Evolutionary conservation across 2,888 invertebrate species (phyloP).

Genomic region (Mythimna ferrago): DNA sequence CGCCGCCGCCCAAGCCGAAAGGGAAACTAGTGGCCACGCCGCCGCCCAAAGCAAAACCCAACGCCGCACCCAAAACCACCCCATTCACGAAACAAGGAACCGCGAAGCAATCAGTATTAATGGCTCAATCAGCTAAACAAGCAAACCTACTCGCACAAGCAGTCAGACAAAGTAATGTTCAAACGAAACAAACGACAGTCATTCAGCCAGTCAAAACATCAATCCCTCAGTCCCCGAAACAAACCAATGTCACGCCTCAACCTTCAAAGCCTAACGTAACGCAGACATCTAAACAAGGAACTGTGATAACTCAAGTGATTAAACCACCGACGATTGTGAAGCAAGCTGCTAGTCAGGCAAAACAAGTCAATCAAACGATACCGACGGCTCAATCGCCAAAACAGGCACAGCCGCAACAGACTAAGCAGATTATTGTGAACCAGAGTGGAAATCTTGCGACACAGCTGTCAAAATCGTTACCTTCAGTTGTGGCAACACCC

Average conservation of each 20-base stretch:
- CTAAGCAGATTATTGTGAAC: slow-evolving; percentile 65
- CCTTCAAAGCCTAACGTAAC: slow-evolving; percentile 52
- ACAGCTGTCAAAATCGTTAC: slow-evolving; percentile 72
- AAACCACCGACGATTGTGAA: slow-evolving; percentile 54
- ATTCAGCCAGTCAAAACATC: slow-evolving; percentile 58
- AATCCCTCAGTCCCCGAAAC: slow-evolving; percentile 60
- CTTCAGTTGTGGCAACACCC: slow-evolving; percentile 76
- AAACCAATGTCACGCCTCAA: slow-evolving; percentile 46
- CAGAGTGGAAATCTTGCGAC: slow-evolving; percentile 50
- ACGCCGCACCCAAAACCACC: slow-evolving; percentile 59
- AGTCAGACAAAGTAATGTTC: slow-evolving; percentile 70
- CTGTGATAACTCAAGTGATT: slow-evolving; percentile 55
- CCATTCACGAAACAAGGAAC: slow-evolving; percentile 49
- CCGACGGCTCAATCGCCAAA: slow-evolving; percentile 71
- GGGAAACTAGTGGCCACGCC: slow-evolving; percentile 73
- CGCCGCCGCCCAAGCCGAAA: slow-evolving; percentile 68
- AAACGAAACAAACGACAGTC: slow-evolving; percentile 59
- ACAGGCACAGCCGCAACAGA: slow-evolving; percentile 65
- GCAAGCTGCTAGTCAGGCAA: slow-evolving; percentile 53
- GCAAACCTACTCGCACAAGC: slow-evolving; percentile 74
- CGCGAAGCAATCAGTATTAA: slow-evolving; percentile 71
- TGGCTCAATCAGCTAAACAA: slow-evolving; percentile 79
- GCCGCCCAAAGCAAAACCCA: slow-evolving; percentile 69
- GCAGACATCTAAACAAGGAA: slow-evolving; percentile 47
- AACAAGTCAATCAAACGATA: slow-evolving; percentile 53